These are phyloP conservation scores for Sinonovacula constricta DNA, from an alignment of 1,140 invertebrate species.

Conservation along the genomic window DNA sequence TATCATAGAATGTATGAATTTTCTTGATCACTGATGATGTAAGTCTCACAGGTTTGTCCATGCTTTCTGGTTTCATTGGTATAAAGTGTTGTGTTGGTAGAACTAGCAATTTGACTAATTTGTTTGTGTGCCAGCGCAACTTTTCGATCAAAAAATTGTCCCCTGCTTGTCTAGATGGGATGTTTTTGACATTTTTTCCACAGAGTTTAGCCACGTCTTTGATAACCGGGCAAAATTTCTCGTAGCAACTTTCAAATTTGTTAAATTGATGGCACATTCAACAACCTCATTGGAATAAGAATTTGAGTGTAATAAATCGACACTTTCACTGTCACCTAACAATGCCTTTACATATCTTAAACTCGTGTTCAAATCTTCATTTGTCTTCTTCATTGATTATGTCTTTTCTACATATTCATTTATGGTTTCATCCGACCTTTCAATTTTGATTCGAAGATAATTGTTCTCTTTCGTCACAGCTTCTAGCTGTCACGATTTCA, in stretches of 20 bases:
- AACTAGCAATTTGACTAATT: neutral
- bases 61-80: conserved; percentile 44
- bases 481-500: no score
- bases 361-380: no score
- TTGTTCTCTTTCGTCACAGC: no score
- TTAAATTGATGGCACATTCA: conserved; percentile 15
- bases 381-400: no score
- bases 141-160: conserved; percentile 28
- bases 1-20: conserved; percentile 26
- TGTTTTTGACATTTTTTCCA: conserved; percentile 12
- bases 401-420: no score
- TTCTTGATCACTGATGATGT: conserved; percentile 22
- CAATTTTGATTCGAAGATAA: no score
- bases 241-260: conserved; percentile 24
- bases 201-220: conserved; percentile 25
- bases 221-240: conserved; percentile 21
- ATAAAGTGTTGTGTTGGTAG: conserved; percentile 29
- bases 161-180: neutral
- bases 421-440: no score
- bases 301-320: no score
- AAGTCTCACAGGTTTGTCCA: conserved; percentile 27
- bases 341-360: no score
- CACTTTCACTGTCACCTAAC: no score
- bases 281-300: neutral
- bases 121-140: conserved; percentile 19